A percentile compares a stretch with the other conserved stretches of the same genome.
phyloP scores from a whole-genome alignment of 2,888 invertebrate genomes.

The Dysmachus trigonus region DNA sequence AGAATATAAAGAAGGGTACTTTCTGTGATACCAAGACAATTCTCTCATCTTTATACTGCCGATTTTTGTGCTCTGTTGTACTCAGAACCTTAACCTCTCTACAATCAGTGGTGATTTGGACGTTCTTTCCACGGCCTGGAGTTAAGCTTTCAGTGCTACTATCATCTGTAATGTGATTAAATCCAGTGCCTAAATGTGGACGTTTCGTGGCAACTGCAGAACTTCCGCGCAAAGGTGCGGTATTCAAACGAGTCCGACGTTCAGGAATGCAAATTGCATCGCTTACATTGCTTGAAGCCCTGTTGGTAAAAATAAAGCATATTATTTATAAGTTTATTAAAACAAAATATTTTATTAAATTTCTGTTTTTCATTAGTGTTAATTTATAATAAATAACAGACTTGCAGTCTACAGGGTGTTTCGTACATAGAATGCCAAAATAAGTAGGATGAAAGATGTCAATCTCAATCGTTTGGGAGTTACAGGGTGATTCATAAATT shows the following conservation, averaged over 20 bases:
- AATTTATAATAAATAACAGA: too few relatives aligned
- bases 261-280: constrained; percentile 57
- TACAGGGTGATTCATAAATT: too few relatives aligned
- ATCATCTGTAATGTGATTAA: constrained; percentile 61
- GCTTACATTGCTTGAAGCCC: constrained; percentile 65
- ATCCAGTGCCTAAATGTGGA: constrained; percentile 56
- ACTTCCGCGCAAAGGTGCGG: constrained; percentile 55
- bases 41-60: constrained; percentile 80
- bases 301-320: constrained; percentile 47
- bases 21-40: constrained; percentile 82
- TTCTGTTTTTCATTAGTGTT: too few relatives aligned
- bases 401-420: too few relatives aligned
- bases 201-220: constrained; percentile 30
- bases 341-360: too few relatives aligned
- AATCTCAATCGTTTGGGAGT: too few relatives aligned
- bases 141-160: constrained; percentile 86
- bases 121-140: constrained; percentile 61
- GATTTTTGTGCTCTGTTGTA: constrained; percentile 69
- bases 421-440: too few relatives aligned
- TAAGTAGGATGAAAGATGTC: too few relatives aligned
- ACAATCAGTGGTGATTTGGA: constrained; percentile 64
- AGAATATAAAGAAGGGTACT: constrained; percentile 86
- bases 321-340: not conserved
- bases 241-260: constrained; percentile 61
- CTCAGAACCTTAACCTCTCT: constrained; percentile 70